phyloP scores from a whole-genome alignment of 2,113 vertebrate genomes.

The Elgaria multicarinata region DNA sequence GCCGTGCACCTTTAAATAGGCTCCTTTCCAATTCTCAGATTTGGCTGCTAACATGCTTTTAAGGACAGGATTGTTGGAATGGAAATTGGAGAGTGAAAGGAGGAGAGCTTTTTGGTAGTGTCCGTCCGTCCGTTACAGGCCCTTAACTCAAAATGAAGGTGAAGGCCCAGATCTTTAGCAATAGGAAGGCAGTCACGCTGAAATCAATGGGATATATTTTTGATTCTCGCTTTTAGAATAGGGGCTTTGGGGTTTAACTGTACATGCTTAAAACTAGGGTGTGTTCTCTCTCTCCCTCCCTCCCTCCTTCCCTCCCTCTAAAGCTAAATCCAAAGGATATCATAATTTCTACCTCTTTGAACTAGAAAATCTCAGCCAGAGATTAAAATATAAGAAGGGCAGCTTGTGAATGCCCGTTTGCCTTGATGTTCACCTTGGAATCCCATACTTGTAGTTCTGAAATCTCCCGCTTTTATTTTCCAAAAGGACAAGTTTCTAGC shows the following conservation, averaged over 20 bases:
- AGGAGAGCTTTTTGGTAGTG: not conserved
- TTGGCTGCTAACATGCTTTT: slow-evolving; percentile 19
- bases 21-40: not conserved
- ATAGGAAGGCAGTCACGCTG: not conserved
- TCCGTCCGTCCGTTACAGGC: too few species aligned
- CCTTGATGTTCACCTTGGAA: not conserved
- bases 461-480: not conserved
- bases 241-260: not conserved
- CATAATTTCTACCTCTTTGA: too few species aligned
- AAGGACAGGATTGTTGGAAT: not conserved
- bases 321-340: not conserved
- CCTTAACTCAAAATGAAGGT: not conserved
- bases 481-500: not conserved
- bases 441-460: not conserved
- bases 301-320: too few species aligned
- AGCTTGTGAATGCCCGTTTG: not conserved
- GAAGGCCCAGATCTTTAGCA: not conserved
- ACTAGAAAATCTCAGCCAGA: not conserved
- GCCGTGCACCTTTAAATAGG: not conserved
- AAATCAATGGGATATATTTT: not conserved
- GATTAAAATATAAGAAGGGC: not conserved
- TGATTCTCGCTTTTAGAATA: not conserved
- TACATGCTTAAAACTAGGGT: not conserved
- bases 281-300: too few species aligned
- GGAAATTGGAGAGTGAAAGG: not conserved